Evolutionary conservation across 2,888 invertebrate species (phyloP), one percentile per base, ranked within the genome.

Genomic region (Lycophotia porphyrea): DNA sequence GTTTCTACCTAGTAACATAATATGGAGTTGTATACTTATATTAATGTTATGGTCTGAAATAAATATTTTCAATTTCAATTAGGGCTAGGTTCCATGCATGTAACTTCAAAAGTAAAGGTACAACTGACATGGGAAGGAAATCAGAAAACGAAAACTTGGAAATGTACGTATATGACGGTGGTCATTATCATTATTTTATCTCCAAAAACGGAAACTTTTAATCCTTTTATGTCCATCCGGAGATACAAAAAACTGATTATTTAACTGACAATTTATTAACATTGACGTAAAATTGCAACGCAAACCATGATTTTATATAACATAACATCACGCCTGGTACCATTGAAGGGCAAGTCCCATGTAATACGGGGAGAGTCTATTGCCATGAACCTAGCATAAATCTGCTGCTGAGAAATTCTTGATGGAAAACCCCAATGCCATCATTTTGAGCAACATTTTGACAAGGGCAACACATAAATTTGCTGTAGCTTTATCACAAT

Each of bases 391-490:
- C n/a, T 11, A 7, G 27, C 55, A 55, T 27, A 2, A 55, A 55
- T 27, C 55, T 27, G 55, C 27, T n/a, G 13, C 55, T 27, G 55
- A 55, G 15, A 31, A 27, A 27, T 58, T 58, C 27, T 31, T 58
- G 55, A 27, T 8, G 55, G 27, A 58, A 18, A 27, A 27, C 27
- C 27, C 27, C 27, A 58, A 55, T 18, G 58, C 58, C 18, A 7
- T 55, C 7, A 27, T n/a, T 27, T 47, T 11, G n/a, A 8, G 27
- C 34, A 47, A 44, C 80, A 61, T 61, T 73, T 78, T 65, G n/a
- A n/a, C 60, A 73, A 8, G 52, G 74, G n/a, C 49, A 52, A 36
- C 39, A 21, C 81, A 81, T 31, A 74, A 21, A n/a, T 77, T 44
- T 71, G 21, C 74, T 63, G 5, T 42, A 49, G 47, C 34, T 15